Conservation (phyloP, 2,888 invertebrate species). For the Agonopterix subpropinquella region DNA sequence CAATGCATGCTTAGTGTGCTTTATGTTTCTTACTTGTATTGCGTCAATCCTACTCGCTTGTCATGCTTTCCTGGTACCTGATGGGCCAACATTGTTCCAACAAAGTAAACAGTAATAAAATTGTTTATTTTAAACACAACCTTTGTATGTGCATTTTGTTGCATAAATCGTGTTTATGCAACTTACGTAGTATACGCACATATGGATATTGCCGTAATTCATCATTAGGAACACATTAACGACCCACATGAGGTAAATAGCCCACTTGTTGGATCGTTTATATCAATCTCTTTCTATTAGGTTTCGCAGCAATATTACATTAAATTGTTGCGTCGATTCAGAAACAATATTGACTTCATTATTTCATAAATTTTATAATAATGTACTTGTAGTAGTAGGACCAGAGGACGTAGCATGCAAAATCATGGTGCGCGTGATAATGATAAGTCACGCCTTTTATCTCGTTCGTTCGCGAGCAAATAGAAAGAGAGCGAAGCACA, state of each 20-base stretch:
- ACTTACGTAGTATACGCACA: background rate
- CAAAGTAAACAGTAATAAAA: slow-evolving; percentile 16
- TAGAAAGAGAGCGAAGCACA: too few relatives aligned
- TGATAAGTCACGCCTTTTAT: too few relatives aligned
- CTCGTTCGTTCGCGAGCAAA: too few relatives aligned
- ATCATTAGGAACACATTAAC: slow-evolving; percentile 5
- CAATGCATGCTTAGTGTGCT: slow-evolving; percentile 1
- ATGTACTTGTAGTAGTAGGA: too few relatives aligned
- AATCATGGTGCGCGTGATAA: too few relatives aligned
- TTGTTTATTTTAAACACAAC: slow-evolving; percentile 13
- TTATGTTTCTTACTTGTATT: slow-evolving; percentile 14
- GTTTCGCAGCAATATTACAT: background rate
- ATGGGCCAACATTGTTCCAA: slow-evolving; percentile 9
- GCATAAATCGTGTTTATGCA: background rate
- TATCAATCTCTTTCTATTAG: background rate
- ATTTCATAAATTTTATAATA: too few relatives aligned
- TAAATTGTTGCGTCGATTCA: background rate
- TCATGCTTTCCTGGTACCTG: slow-evolving; percentile 17
- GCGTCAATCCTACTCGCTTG: slow-evolving; percentile 12
- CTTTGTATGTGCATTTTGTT: slow-evolving; percentile 1
- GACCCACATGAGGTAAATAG: background rate
- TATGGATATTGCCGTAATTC: background rate
- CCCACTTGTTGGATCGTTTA: background rate
- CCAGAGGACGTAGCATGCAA: too few relatives aligned
- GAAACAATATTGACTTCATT: too few relatives aligned